Evolutionary conservation across 1,140 invertebrate species (phyloP).

Genomic region (Piezodorus guildinii): DNA sequence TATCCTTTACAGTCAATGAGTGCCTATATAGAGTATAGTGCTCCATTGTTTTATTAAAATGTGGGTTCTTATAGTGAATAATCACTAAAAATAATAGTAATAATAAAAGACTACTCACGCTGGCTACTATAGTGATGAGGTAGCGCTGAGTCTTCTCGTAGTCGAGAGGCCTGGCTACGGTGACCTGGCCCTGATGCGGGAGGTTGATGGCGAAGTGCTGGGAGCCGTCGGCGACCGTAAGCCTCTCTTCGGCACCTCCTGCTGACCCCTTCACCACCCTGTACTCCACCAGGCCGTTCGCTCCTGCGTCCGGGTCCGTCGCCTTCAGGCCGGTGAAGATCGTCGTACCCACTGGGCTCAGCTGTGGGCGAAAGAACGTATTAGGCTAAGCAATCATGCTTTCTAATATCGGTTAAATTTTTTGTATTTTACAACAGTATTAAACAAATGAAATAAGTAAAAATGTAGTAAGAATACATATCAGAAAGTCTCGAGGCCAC

Average conservation of each 20-base stretch:
- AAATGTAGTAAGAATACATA: too few relatives aligned
- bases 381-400: too few relatives aligned
- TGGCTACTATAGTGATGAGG: conserved; percentile 76
- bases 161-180: conserved; percentile 76
- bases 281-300: conserved; percentile 77
- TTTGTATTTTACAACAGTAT: too few relatives aligned
- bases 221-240: conserved; percentile 64
- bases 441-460: too few relatives aligned
- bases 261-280: conserved; percentile 47
- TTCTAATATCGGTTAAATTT: too few relatives aligned
- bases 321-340: conserved; percentile 76
- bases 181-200: conserved; percentile 80
- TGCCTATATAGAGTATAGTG: too few relatives aligned
- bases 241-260: conserved; percentile 43
- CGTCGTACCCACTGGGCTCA: conserved; percentile 74
- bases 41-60: too few relatives aligned
- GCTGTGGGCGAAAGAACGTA: conserved; percentile 37
- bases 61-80: too few relatives aligned
- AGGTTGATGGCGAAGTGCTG: conserved; percentile 72
- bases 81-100: too few relatives aligned
- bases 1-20: too few relatives aligned
- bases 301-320: conserved; percentile 70
- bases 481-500: too few relatives aligned
- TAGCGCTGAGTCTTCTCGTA: conserved; percentile 81
- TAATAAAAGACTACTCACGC: conserved; percentile 51